These are phyloP conservation scores for Palaemon carinicauda DNA, from an alignment of 1,140 invertebrate genomes.

Conservation along the genomic window DNA sequence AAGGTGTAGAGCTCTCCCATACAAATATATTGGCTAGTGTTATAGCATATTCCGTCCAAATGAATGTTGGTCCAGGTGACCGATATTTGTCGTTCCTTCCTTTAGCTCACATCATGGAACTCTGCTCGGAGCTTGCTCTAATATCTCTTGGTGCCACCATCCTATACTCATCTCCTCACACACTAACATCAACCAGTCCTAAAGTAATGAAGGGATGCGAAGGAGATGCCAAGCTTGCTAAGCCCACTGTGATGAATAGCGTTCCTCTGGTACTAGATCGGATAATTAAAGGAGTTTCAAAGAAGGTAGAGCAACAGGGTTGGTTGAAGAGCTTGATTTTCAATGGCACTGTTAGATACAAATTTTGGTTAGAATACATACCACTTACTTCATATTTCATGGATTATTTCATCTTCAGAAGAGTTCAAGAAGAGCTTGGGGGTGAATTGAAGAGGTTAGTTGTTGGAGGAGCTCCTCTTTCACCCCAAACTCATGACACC, in stretches of 20 bases:
- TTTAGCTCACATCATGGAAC: conserved; percentile 73
- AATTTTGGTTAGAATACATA: conserved; percentile 81
- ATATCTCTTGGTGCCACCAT: conserved; percentile 66
- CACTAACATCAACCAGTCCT: conserved; percentile 68
- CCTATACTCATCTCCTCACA: conserved; percentile 71
- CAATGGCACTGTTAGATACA: conserved; percentile 91
- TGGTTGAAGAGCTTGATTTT: conserved; percentile 79
- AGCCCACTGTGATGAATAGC: conserved; percentile 70
- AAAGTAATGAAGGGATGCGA: conserved; percentile 70
- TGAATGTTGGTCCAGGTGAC: conserved; percentile 66
- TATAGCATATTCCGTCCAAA: conserved; percentile 82
- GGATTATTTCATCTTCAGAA: conserved; percentile 78
- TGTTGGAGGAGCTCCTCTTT: conserved; percentile 93
- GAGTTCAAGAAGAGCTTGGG: conserved; percentile 83
- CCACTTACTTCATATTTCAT: conserved; percentile 86
- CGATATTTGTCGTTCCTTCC: conserved; percentile 72
- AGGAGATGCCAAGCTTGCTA: conserved; percentile 69
- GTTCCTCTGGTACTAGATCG: conserved; percentile 66
- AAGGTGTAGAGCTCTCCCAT: conserved; percentile 72
- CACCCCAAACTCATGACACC: conserved; percentile 93
- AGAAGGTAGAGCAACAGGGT: conserved; percentile 78
- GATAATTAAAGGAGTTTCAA: conserved; percentile 71
- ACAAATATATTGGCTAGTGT: conserved; percentile 88
- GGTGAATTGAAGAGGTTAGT: conserved; percentile 86
- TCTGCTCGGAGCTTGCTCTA: conserved; percentile 67